These are phyloP conservation scores for Trissolcus brochymenae DNA, from an alignment of 2,888 invertebrate species.

Conservation along the genomic window DNA sequence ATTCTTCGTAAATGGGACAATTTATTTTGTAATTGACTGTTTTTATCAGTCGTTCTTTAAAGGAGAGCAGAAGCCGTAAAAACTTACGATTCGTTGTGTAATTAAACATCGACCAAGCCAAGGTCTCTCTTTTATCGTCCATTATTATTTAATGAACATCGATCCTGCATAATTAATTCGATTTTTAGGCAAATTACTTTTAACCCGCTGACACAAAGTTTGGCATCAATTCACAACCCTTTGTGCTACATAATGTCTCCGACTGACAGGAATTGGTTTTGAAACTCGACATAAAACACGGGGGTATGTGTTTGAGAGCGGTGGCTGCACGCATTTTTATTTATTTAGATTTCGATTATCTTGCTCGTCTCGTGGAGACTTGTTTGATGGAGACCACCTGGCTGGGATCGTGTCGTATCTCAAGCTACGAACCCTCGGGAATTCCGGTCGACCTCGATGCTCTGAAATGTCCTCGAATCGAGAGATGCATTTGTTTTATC, in stretches of 20 bases:
- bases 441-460: slow-evolving; percentile 59
- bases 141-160: slow-evolving; percentile 14
- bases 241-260: slow-evolving; percentile 37
- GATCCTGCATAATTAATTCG: slow-evolving; percentile 38
- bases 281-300: slow-evolving; percentile 35
- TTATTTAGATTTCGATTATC: slow-evolving; percentile 71
- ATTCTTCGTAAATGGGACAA: slow-evolving; percentile 15
- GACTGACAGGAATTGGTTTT: slow-evolving; percentile 55
- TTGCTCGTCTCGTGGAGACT: slow-evolving; percentile 63
- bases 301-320: slow-evolving; percentile 45
- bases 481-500: slow-evolving; percentile 49
- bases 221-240: slow-evolving; percentile 33
- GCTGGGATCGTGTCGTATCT: slow-evolving; percentile 65
- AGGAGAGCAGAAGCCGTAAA: slow-evolving; percentile 9
- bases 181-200: slow-evolving; percentile 40
- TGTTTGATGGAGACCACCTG: slow-evolving; percentile 68
- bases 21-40: slow-evolving; percentile 27
- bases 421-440: slow-evolving; percentile 64
- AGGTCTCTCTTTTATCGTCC: no score
- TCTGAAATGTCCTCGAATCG: slow-evolving; percentile 56
- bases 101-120: slow-evolving; percentile 5
- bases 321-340: slow-evolving; percentile 63
- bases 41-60: slow-evolving; percentile 9
- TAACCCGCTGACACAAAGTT: slow-evolving; percentile 44
- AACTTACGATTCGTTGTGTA: slow-evolving; percentile 18